phyloP scores from a whole-genome alignment of 2,888 invertebrate species.

The Metalampra italica region DNA sequence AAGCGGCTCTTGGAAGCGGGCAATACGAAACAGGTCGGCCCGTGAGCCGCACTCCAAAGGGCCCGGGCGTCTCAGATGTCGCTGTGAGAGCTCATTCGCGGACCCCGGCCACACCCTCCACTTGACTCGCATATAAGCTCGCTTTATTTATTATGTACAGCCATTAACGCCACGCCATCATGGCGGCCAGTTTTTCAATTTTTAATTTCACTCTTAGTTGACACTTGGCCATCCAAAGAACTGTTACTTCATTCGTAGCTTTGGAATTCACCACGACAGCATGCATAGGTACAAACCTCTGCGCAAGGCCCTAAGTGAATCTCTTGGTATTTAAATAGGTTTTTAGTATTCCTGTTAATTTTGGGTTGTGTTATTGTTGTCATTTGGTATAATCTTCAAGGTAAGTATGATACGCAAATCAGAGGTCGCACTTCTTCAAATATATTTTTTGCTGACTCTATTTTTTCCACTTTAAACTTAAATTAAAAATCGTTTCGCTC shows the following conservation, averaged over 20 bases:
- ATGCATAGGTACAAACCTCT: neutral
- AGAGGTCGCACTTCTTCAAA: too few relatives aligned
- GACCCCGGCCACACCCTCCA: conserved; percentile 74
- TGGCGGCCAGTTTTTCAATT: conserved; percentile 76
- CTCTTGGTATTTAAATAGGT: too few relatives aligned
- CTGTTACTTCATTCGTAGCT: conserved; percentile 24
- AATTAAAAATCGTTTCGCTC: too few relatives aligned
- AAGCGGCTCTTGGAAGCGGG: conserved; percentile 66
- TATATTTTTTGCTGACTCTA: too few relatives aligned
- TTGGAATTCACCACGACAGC: conserved; percentile 45
- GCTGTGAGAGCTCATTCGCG: conserved; percentile 73
- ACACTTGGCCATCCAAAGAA: neutral
- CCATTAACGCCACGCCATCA: conserved; percentile 75
- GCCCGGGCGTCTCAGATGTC: conserved; percentile 75
- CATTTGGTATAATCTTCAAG: too few relatives aligned
- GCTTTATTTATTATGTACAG: conserved; percentile 78
- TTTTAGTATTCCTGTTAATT: too few relatives aligned
- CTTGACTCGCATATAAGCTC: conserved; percentile 75
- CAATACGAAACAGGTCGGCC: conserved; percentile 75
- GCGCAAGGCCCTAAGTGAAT: too few relatives aligned
- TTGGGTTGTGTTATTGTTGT: too few relatives aligned
- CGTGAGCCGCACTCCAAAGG: conserved; percentile 69
- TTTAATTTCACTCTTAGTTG: conserved; percentile 70
- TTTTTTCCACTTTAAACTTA: too few relatives aligned
- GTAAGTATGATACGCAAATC: too few relatives aligned